Evolutionary conservation across 2,797 vertebrate genomes (phyloP), one percentile per base, ranked within the genome.

Genomic region (Phataginus tetradactyla): DNA sequence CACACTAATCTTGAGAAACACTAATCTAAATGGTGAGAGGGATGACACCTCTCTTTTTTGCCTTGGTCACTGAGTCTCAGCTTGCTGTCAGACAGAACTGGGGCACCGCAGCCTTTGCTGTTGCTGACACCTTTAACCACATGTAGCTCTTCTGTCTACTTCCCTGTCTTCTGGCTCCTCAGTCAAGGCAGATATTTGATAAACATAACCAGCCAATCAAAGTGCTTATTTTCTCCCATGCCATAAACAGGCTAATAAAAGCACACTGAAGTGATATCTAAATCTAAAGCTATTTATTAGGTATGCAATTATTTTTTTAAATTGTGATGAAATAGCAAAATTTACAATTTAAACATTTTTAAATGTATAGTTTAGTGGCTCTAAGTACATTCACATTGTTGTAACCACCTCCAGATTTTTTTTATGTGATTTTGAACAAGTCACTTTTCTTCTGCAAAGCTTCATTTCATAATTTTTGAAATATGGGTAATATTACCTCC

Each of bases 291-390:
- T 69, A 29, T 57, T 91, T 79, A 66, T 27, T 63, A 66, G 15
- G 8, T 39, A n/a, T 74, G 68, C 66, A 13, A 71, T 23, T 77
- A 51, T 42, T 37, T 55, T 45, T 27, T 69, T 85, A 71, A 66
- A 75, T 85, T 94, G 55, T 81, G 3, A 4, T 39, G 13, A 91
- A 75, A 81, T 23, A 91, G 68, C 64, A 69, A 86, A 61, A 63
- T 53, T 78, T 93, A 87, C 39, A 23, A 51, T 86, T 83, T 80
- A 55, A n/a, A 51, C 29, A 71, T 55, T 93, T 97, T 87, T 57
- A 81, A 84, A 53, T 59, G 20, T 75, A 79, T 2, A 69, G 14
- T 86, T 96, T 61, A 91, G 68, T 66, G 57, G 34, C n/a, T 68
- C 77, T 84, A 94, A 86, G 29, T 80, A 71, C 25, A 75, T 79